Conservation (phyloP, 2,113 vertebrate genomes). For the Mirza zaza region DNA sequence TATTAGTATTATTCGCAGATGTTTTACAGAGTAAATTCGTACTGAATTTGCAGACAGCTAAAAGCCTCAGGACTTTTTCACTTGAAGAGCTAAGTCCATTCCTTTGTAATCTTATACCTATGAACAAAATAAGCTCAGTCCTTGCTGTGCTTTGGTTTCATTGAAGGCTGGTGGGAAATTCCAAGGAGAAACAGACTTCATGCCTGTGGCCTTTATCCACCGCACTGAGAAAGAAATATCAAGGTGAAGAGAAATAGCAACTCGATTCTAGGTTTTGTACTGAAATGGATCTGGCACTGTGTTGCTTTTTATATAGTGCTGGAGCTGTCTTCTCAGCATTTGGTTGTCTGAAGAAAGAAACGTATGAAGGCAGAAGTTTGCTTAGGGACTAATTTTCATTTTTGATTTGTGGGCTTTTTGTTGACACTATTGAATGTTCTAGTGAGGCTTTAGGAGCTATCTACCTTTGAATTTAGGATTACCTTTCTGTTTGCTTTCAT, state of each 20-base stretch:
- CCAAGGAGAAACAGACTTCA: neutral
- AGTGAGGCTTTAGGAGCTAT: neutral
- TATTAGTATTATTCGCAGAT: neutral
- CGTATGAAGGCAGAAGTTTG: neutral
- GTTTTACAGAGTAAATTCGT: neutral
- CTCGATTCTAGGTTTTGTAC: neutral
- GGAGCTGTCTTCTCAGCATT: neutral
- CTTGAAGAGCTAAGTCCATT: neutral
- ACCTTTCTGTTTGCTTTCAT: neutral
- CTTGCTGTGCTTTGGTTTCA: neutral
- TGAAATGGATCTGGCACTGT: neutral
- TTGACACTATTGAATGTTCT: neutral
- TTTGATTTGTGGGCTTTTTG: neutral
- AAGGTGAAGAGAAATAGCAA: neutral
- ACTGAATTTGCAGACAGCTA: neutral
- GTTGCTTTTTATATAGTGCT: neutral
- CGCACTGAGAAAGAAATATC: neutral
- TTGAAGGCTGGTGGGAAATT: conserved; percentile 37
- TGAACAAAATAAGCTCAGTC: conserved; percentile 3
- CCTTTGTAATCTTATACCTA: neutral
- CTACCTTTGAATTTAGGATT: neutral
- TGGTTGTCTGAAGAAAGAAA: conserved; percentile 37
- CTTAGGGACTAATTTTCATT: neutral
- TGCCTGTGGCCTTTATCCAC: neutral
- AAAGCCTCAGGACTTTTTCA: neutral